These are phyloP conservation scores for Hofmannophila pseudospretella DNA, from an alignment of 2,888 invertebrate genomes.

Conservation along the genomic window DNA sequence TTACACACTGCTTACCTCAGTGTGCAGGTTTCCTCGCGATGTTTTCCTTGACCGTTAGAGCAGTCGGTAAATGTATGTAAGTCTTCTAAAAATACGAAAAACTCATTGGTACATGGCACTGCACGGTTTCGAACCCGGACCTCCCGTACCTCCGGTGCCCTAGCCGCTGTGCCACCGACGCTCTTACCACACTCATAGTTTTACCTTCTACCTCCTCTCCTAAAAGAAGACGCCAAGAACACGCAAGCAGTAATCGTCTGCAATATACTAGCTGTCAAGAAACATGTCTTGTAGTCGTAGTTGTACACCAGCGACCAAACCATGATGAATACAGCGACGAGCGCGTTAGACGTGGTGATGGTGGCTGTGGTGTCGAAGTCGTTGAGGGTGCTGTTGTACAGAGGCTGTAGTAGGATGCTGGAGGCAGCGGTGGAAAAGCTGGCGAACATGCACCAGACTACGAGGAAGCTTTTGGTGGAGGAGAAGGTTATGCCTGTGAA, in stretches of 20 bases:
- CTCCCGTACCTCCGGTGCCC: too few species aligned
- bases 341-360: slow-evolving; percentile 54
- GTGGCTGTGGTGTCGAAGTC: slow-evolving; percentile 69
- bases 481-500: slow-evolving; percentile 59
- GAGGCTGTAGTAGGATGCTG: slow-evolving; percentile 56
- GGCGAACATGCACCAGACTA: slow-evolving; percentile 64
- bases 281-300: slow-evolving; percentile 58
- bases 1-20: too few species aligned
- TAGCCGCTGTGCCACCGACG: too few species aligned
- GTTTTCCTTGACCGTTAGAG: too few species aligned
- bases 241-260: slow-evolving; percentile 51
- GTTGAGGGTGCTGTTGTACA: slow-evolving; percentile 60
- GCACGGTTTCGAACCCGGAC: too few species aligned
- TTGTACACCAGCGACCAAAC: slow-evolving; percentile 53
- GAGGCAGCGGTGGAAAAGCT: slow-evolving; percentile 58
- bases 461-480: slow-evolving; percentile 48
- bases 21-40: too few species aligned
- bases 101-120: too few species aligned
- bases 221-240: slow-evolving; percentile 57
- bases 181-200: too few species aligned
- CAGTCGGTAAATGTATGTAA: too few species aligned
- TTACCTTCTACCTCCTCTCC: slow-evolving; percentile 49
- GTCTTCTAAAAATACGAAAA: too few species aligned
- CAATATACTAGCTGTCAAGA: slow-evolving; percentile 53
- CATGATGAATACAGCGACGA: slow-evolving; percentile 55